phyloP scores from a whole-genome alignment of 2,888 invertebrate genomes.

The Lochmaea capreae region DNA sequence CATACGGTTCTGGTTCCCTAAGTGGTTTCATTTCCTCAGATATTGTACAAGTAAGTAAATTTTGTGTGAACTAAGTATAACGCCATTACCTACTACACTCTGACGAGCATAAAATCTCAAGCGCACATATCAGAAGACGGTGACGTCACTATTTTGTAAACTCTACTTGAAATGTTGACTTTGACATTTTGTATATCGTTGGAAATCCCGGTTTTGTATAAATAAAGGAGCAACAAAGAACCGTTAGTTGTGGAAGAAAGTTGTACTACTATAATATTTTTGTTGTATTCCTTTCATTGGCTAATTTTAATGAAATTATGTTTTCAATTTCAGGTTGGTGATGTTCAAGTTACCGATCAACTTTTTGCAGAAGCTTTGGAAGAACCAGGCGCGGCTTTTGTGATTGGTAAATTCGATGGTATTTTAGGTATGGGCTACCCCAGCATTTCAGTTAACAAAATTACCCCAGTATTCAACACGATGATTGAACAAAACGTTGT shows the following conservation, averaged over 20 bases:
- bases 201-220: too few species aligned
- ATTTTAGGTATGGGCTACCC: slow-evolving; percentile 91
- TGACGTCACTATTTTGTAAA: too few species aligned
- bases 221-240: too few species aligned
- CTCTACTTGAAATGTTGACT: too few species aligned
- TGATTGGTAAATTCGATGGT: slow-evolving; percentile 96
- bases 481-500: slow-evolving; percentile 83
- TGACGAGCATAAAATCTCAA: too few species aligned
- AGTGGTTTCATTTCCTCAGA: slow-evolving; percentile 96
- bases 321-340: slow-evolving; percentile 74
- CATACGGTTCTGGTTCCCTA: slow-evolving; percentile 95
- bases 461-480: slow-evolving; percentile 88
- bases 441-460: slow-evolving; percentile 86
- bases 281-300: too few species aligned
- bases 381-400: slow-evolving; percentile 92
- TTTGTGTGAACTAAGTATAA: background rate
- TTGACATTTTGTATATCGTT: too few species aligned
- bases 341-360: slow-evolving; percentile 78
- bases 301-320: background rate
- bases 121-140: too few species aligned
- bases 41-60: slow-evolving; percentile 77
- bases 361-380: slow-evolving; percentile 94
- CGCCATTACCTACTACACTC: slow-evolving; percentile 44
- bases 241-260: too few species aligned
- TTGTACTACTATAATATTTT: too few species aligned